Conservation (phyloP, 2,113 vertebrate species). For the Ciconia boyciana region DNA sequence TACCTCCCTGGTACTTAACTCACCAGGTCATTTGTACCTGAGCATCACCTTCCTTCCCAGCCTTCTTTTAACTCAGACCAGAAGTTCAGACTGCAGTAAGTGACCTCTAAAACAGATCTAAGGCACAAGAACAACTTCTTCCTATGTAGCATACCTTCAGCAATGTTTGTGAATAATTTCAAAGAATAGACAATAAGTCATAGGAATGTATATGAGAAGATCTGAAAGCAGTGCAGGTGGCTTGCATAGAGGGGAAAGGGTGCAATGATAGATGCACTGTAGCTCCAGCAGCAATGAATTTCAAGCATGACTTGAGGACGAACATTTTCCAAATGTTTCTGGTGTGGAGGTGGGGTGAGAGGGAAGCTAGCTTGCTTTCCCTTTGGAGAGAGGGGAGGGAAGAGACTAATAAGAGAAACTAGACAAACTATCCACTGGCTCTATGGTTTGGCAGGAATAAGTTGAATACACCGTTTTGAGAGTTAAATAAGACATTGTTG, state of each 20-base stretch:
- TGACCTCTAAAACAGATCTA: not conserved
- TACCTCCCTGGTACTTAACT: not conserved
- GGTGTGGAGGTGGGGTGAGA: not conserved
- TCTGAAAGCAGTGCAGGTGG: not conserved
- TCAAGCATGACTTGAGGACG: not conserved
- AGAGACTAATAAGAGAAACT: not conserved
- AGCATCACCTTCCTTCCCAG: not conserved
- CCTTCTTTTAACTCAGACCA: not conserved
- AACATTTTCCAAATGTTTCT: not conserved
- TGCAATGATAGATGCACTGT: not conserved
- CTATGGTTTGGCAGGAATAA: not conserved
- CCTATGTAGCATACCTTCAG: fast-evolving
- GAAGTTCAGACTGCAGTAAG: not conserved
- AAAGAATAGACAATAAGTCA: not conserved
- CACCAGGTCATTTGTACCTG: no score
- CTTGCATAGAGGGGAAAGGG: not conserved
- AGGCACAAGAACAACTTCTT: not conserved
- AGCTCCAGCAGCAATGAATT: not conserved
- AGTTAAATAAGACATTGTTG: not conserved
- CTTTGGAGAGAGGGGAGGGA: not conserved
- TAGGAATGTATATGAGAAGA: not conserved
- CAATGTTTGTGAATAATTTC: not conserved
- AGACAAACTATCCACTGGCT: not conserved
- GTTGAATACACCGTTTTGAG: not conserved
- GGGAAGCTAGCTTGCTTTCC: not conserved